Evolutionary conservation across 2,888 invertebrate species (phyloP), one percentile per base, ranked within the genome.

Genomic region (Bombylius major): DNA sequence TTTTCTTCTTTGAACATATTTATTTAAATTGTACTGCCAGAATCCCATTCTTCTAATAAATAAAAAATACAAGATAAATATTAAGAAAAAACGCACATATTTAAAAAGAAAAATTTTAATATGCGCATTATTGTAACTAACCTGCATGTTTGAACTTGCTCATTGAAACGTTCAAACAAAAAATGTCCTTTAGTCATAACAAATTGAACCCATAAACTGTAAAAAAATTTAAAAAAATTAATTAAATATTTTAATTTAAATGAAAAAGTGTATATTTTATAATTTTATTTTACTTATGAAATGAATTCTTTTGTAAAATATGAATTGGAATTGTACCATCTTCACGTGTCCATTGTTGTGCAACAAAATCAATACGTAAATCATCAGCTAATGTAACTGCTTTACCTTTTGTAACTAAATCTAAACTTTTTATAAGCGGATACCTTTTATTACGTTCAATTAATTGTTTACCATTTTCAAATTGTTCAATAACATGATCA

Each of bases 321-420:
- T 32, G 39, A 45, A 59, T 46, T 46, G 59, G 59, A 36, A 59
- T 53, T 9, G 50, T 55, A 32, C 57, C 59, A 47, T 59, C 59
- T 33, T 55, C 56, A 8, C 51, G 48, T 1, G 51, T 31, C 59
- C 59, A 59, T n/a, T 59, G 59, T 48, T 59, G 55, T 4, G 59
- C 44, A 13, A 59, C 53, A 39, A 53, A 59, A 32, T 47, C 14
- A 4, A 48, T 53, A 11, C 59, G 53, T n/a, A 59, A 45, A 14
- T 49, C 45, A 50, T 59, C 59, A 33, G 53, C 55, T 7, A 57
- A 33, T 11, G 59, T 59, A 12, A 55, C 52, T 5, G 59, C 53
- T 34, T 54, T 36, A 13, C 57, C 59, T 49, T 51, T 48, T 47
- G 59, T 46, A 6, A 55, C 56, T 13, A 56, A 14, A 54, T 59